Conservation (phyloP, 2,797 vertebrate species). For the Chrysocyon brachyurus region DNA sequence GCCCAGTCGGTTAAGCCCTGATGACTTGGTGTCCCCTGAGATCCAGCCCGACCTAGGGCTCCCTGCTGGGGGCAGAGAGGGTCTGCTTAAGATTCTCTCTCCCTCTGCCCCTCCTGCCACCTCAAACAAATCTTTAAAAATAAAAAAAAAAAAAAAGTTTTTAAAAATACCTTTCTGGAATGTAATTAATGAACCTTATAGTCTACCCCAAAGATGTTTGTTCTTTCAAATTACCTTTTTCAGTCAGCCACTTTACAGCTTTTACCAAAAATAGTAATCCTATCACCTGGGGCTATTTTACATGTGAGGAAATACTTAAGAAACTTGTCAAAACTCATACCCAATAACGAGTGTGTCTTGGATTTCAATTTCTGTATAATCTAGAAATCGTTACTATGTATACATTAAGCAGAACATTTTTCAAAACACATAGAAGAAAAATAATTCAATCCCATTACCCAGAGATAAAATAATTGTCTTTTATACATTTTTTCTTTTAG, state of each 20-base stretch:
- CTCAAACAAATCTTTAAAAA: background rate
- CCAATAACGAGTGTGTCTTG: background rate
- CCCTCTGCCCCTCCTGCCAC: background rate
- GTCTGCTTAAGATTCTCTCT: background rate
- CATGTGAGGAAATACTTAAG: background rate
- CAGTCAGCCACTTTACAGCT: background rate
- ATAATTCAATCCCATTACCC: background rate
- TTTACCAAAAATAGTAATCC: background rate
- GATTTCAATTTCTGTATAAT: background rate
- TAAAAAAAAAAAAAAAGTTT: background rate
- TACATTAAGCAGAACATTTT: background rate
- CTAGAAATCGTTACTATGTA: background rate
- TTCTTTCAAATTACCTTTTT: background rate
- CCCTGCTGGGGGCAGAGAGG: background rate
- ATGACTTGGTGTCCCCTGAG: background rate
- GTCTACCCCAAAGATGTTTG: background rate
- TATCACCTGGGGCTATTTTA: background rate
- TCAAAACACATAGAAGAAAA: background rate
- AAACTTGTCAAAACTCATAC: background rate
- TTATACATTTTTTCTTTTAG: background rate
- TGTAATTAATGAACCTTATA: background rate
- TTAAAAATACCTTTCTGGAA: background rate
- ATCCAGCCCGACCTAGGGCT: background rate
- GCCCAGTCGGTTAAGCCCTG: background rate
- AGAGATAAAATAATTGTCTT: background rate